These are phyloP conservation scores for Lutjanus campechanus DNA, from an alignment of 2,797 vertebrate species.

Conservation along the genomic window DNA sequence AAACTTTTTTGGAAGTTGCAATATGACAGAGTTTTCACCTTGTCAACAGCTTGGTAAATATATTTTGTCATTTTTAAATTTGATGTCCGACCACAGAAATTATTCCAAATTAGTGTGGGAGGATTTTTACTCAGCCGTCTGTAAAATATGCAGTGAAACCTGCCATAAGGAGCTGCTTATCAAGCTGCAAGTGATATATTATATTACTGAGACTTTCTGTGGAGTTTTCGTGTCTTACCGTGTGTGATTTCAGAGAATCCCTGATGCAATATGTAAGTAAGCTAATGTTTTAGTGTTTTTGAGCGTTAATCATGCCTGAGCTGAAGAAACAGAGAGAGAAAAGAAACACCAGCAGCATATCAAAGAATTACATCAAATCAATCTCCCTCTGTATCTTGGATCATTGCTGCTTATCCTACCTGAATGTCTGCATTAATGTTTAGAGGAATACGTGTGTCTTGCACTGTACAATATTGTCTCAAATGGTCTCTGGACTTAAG, in stretches of 20 bases:
- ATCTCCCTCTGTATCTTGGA: not conserved
- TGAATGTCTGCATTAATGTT: not conserved
- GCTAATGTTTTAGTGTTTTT: not conserved
- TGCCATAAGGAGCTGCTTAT: slow-evolving; percentile 1
- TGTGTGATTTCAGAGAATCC: not conserved
- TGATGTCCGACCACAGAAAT: slow-evolving; percentile 36
- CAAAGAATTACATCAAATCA: not conserved
- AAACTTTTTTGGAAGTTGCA: no score
- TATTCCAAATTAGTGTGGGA: slow-evolving; percentile 21
- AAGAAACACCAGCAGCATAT: not conserved
- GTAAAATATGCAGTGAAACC: slow-evolving; percentile 19
- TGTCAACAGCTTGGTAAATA: slow-evolving; percentile 43
- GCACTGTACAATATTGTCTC: not conserved
- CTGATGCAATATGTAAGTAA: no score
- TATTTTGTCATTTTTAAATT: slow-evolving; percentile 43
- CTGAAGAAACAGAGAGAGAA: not conserved
- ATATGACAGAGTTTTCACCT: slow-evolving; percentile 22
- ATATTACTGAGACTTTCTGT: slow-evolving; percentile 1
- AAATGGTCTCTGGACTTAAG: not conserved
- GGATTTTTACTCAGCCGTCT: slow-evolving; percentile 19
- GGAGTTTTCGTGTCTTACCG: not conserved
- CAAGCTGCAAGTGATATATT: slow-evolving; percentile 1
- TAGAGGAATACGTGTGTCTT: not conserved
- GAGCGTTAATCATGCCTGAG: not conserved
- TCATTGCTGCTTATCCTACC: not conserved